Conservation (phyloP, 1,140 invertebrate genomes). For the Nylanderia fulva region DNA sequence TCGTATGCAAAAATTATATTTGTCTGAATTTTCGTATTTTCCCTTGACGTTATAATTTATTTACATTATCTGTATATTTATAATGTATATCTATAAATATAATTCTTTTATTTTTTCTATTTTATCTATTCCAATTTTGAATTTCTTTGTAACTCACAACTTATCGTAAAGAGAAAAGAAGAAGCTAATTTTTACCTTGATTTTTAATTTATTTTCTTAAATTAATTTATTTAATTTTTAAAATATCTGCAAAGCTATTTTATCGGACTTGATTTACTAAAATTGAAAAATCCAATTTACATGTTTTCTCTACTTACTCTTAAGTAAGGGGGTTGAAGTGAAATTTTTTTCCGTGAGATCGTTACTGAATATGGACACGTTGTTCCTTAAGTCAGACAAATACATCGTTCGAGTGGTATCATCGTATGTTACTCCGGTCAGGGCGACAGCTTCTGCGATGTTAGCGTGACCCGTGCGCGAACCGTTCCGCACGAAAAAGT, state of each 20-base stretch:
- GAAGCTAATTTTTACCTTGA: background rate
- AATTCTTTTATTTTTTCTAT: too few species aligned
- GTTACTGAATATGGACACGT: conserved; percentile 89
- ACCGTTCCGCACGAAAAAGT: conserved; percentile 88
- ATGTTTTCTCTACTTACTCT: conserved; percentile 68
- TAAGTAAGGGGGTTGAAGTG: conserved; percentile 70
- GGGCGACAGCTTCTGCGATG: conserved; percentile 79
- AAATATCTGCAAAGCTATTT: background rate
- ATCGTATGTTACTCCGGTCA: conserved; percentile 89
- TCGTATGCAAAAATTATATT: background rate
- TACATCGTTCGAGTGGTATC: conserved; percentile 88
- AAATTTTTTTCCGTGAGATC: conserved; percentile 83
- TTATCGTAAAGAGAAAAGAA: too few species aligned
- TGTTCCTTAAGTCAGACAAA: conserved; percentile 87
- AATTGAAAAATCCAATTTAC: background rate
- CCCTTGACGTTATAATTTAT: background rate
- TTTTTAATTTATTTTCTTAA: too few species aligned
- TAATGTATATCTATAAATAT: too few species aligned
- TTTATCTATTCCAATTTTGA: too few species aligned
- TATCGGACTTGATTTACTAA: background rate
- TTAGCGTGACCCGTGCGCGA: conserved; percentile 84
- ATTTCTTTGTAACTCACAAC: too few species aligned
- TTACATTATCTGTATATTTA: too few species aligned
- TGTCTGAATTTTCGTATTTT: background rate
- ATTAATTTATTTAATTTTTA: background rate